These are phyloP conservation scores for Phrixothrix hirtus DNA, from an alignment of 2,888 invertebrate species.

Conservation along the genomic window DNA sequence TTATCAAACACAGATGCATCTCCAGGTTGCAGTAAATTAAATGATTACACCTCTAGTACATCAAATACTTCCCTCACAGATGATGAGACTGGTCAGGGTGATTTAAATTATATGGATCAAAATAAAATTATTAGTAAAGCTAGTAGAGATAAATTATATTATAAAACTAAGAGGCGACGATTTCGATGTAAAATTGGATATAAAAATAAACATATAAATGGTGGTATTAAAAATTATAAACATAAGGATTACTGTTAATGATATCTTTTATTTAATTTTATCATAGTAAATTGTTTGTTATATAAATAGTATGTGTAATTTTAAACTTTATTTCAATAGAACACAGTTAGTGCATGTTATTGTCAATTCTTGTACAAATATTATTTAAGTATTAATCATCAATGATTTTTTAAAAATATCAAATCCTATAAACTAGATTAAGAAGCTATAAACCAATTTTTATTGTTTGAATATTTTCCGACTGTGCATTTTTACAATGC, in stretches of 20 bases:
- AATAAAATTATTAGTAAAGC: constrained; percentile 11
- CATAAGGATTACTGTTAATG: constrained; percentile 18
- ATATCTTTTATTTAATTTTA: no score
- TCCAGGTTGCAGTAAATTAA: constrained; percentile 10
- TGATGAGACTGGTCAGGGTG: constrained; percentile 24
- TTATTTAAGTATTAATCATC: no score
- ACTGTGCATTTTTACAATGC: no score
- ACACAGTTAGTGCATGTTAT: no score
- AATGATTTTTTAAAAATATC: no score
- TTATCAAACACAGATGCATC: background rate
- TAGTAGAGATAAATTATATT: constrained; percentile 16
- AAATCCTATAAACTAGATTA: no score
- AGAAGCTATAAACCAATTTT: no score
- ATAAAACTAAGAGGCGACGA: constrained; percentile 25
- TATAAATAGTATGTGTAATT: no score
- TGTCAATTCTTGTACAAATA: no score
- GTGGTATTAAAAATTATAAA: constrained; percentile 14
- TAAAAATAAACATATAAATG: constrained; percentile 26
- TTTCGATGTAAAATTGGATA: constrained; percentile 25
- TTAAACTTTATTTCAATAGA: no score
- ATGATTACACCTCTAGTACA: constrained; percentile 19
- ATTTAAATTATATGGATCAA: constrained; percentile 16
- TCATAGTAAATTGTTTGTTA: no score
- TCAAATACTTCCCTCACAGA: constrained; percentile 33
- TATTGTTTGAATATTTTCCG: no score